Percentiles rank a stretch among this genome's conserved stretches.
Conservation (phyloP, 2,888 invertebrate species). For the Drosophila fungiperda region DNA sequence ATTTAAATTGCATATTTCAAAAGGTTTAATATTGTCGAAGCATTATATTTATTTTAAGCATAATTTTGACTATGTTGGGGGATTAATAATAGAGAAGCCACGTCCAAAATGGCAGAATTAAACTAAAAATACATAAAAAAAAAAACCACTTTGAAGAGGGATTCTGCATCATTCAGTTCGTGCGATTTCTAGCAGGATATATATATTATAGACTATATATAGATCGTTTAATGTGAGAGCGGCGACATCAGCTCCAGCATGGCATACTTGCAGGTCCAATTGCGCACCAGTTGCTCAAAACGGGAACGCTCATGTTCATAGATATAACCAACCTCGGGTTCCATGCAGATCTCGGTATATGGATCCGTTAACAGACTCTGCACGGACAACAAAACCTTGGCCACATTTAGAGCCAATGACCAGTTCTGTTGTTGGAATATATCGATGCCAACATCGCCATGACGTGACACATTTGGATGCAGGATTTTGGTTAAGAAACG, state of each 20-base stretch:
- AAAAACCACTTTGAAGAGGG: constrained; percentile 53
- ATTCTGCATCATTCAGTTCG: constrained; percentile 69
- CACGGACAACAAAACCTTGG: constrained; percentile 94
- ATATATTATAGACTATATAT: constrained; percentile 3
- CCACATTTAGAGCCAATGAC: constrained; percentile 96
- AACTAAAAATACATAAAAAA: constrained; percentile 66
- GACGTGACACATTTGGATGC: constrained; percentile 97
- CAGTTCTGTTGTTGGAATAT: constrained; percentile 98
- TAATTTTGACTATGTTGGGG: constrained; percentile 74
- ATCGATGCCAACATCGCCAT: constrained; percentile 98
- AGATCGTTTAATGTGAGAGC: constrained; percentile 23
- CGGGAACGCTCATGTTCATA: constrained; percentile 90
- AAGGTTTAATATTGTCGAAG: constrained; percentile 19
- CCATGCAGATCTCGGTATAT: constrained; percentile 95
- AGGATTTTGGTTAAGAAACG: constrained; percentile 96
- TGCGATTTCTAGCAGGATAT: constrained; percentile 27
- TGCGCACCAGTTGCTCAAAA: constrained; percentile 92
- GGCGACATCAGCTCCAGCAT: constrained; percentile 90
- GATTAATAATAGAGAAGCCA: constrained; percentile 43
- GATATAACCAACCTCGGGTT: constrained; percentile 92
- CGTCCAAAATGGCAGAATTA: constrained; percentile 69
- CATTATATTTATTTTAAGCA: constrained; percentile 48
- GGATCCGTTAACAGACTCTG: constrained; percentile 96
- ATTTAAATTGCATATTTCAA: constrained; percentile 5
- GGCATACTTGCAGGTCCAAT: constrained; percentile 96